A percentile compares a stretch with the other conserved stretches of the same genome.
These are phyloP conservation scores for Morpho helenor DNA, from an alignment of 2,888 invertebrate species.

Conservation along the genomic window DNA sequence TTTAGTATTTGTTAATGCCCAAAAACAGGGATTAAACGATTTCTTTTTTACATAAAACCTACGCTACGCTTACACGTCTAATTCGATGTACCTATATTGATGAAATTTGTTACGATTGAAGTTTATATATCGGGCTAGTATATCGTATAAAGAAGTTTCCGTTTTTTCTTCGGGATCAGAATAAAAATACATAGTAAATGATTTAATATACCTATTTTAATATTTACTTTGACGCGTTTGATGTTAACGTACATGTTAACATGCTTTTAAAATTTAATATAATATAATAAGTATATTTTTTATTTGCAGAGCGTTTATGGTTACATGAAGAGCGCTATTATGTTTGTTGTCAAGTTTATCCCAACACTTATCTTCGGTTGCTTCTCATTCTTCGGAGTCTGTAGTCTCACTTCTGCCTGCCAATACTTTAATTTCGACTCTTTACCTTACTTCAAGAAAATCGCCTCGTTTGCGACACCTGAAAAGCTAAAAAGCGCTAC, in stretches of 20 bases:
- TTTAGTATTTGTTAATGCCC: too few relatives aligned
- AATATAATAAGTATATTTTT: conserved; percentile 1
- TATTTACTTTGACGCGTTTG: too few relatives aligned
- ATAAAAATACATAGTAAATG: too few relatives aligned
- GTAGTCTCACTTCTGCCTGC: conserved; percentile 77
- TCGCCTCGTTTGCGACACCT: conserved; percentile 68
- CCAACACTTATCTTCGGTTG: conserved; percentile 38
- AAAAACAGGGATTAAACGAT: too few relatives aligned
- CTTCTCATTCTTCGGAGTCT: conserved; percentile 52
- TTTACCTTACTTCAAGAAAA: conserved; percentile 39
- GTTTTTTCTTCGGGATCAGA: neutral
- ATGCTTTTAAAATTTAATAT: neutral
- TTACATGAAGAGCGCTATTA: conserved; percentile 28
- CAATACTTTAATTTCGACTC: conserved; percentile 59
- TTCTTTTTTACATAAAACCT: too few relatives aligned
- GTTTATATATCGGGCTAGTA: too few relatives aligned
- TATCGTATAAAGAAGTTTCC: too few relatives aligned
- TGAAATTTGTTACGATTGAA: too few relatives aligned
- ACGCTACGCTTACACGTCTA: too few relatives aligned
- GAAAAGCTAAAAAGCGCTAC: conserved; percentile 72
- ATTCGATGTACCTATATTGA: too few relatives aligned
- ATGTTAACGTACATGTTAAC: neutral
- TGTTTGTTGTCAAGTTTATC: conserved; percentile 31
- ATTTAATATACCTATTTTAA: too few relatives aligned
- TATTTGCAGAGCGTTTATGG: conserved; percentile 31